Percentiles rank a stretch among this genome's conserved stretches.
Evolutionary conservation across 2,888 invertebrate genomes (phyloP).

Genomic region (Apodemia mormo): DNA sequence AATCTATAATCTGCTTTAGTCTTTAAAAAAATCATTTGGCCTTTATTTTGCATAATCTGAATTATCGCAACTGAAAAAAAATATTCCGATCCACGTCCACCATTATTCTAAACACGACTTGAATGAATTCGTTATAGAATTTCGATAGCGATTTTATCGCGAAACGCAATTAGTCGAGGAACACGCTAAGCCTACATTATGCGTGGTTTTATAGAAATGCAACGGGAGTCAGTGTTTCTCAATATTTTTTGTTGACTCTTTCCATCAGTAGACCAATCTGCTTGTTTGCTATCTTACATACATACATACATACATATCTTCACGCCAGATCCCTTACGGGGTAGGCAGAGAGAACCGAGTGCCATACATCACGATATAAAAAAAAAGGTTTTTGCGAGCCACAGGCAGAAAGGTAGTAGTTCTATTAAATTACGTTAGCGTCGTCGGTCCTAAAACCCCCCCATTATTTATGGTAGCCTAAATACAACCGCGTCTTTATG

Average conservation of each 20-base stretch:
- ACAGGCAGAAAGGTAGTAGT: no score
- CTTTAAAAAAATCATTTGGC: not conserved
- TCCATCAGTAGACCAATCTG: no score
- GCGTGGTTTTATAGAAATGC: not conserved
- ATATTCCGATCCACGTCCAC: not conserved
- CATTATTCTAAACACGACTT: not conserved
- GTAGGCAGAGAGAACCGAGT: no score
- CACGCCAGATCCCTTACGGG: no score
- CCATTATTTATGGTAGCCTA: not conserved
- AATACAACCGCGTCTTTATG: not conserved
- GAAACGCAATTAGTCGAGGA: not conserved
- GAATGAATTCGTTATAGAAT: not conserved
- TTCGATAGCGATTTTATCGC: not conserved
- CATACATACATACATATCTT: no score
- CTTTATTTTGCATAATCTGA: not conserved
- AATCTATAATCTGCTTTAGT: not conserved
- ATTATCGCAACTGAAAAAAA: not conserved
- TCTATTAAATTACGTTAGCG: slow-evolving; percentile 1
- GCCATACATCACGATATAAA: no score
- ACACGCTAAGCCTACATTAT: slow-evolving; percentile 8
- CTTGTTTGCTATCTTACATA: no score
- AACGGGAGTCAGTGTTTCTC: not conserved
- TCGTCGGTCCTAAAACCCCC: not conserved
- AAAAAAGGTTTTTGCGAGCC: no score
- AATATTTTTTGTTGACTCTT: not conserved